Conservation (phyloP, 2,113 vertebrate genomes). For the Periophthalmodon schlosseri region DNA sequence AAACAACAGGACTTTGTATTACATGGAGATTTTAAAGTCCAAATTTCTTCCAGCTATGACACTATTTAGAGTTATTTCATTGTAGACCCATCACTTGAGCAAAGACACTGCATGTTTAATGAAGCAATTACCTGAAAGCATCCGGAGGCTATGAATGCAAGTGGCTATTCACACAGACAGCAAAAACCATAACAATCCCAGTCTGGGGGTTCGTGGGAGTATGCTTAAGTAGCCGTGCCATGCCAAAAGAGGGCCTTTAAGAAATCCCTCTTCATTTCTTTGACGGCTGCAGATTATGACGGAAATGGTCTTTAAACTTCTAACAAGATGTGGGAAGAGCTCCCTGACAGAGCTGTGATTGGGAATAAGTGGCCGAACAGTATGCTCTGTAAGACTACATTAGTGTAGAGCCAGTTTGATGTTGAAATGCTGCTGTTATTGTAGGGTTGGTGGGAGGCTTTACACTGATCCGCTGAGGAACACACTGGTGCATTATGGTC, state of each 20-base stretch:
- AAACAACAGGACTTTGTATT: slow-evolving; percentile 23
- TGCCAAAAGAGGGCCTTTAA: slow-evolving; percentile 49
- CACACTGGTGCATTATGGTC: slow-evolving; percentile 59
- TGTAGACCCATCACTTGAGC: slow-evolving; percentile 37
- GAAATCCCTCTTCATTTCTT: slow-evolving; percentile 62
- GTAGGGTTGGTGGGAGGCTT: slow-evolving; percentile 64
- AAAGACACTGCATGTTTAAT: slow-evolving; percentile 25
- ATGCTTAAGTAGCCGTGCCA: slow-evolving; percentile 44
- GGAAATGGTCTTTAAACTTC: slow-evolving; percentile 59
- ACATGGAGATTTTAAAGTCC: slow-evolving; percentile 17
- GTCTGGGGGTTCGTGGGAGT: slow-evolving; percentile 55
- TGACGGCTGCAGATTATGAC: slow-evolving; percentile 65
- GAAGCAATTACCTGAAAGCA: slow-evolving; percentile 52
- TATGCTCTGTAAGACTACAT: slow-evolving; percentile 64
- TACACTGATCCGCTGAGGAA: slow-evolving; percentile 51
- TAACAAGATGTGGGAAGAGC: slow-evolving; percentile 51
- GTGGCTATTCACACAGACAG: slow-evolving; percentile 45
- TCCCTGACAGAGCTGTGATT: slow-evolving; percentile 57
- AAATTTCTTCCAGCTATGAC: slow-evolving; percentile 3
- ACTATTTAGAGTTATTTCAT: slow-evolving; percentile 1
- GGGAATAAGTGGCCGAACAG: slow-evolving; percentile 53
- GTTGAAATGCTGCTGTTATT: slow-evolving; percentile 64
- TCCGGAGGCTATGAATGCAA: slow-evolving; percentile 34
- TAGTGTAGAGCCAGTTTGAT: slow-evolving; percentile 61
- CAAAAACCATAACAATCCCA: slow-evolving; percentile 48